Evolutionary conservation across 2,888 invertebrate genomes (phyloP), one percentile per base, ranked within the genome.

Genomic region (Polydesmus complanatus): DNA sequence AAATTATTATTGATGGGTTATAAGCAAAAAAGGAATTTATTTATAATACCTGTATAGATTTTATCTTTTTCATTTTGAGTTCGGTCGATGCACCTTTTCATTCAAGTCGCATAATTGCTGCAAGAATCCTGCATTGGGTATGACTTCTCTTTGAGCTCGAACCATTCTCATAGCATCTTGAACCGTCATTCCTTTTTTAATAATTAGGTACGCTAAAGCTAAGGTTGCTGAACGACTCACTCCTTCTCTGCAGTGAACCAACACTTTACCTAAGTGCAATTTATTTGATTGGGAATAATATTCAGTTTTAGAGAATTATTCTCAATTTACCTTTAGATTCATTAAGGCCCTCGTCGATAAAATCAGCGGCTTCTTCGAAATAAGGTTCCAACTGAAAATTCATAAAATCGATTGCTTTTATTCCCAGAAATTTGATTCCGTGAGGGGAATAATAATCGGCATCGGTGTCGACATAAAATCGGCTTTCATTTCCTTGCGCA

Each of bases 191-290:
- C 69, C 68, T 56, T 71, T 67, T 58, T 73, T 74, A 23, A 75
- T 68, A 75, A 78, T 78, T 5, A 75, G 68, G 63, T 71, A 77
- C 3, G 76, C 75, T 21, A 75, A 63, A 3, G 74, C 73, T 2
- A 76, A 65, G 1, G 77, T 75, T 1, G 78, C 76, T 11, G 77
- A 77, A 25, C 78, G 70, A 62, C 76, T 77, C 1, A 74, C 72
- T 19, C 78, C 78, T 64, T 73, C 70, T 54, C 73, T 71, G 65
- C 78, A 78, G 64, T 78, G 76, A 2, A 78, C 76, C 66, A 77
- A 67, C 1, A 77, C 73, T 66, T 73, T 74, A 5, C 75, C 75
- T 74, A 66, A 2, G 67, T n/a, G 3, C 53, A 61, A 57, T 11
- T 8, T 23, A 8, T 11, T 52, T 37, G 37, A 8, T 37, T 5